Conservation (phyloP, 2,797 vertebrate species). For the Toxotes lorentzi region DNA sequence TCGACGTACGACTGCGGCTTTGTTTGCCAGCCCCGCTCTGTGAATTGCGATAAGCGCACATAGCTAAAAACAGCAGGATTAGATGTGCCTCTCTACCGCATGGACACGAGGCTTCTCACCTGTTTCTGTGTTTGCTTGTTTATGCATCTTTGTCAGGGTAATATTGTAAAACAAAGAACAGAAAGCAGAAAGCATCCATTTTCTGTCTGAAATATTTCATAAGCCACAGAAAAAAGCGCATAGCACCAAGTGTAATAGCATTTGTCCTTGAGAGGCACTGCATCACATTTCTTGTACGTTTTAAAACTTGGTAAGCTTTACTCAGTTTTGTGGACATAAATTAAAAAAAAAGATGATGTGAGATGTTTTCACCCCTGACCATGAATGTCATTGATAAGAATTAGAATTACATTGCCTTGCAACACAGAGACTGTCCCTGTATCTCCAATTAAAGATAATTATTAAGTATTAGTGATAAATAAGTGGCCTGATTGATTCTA, state of each 20-base stretch:
- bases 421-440: background rate
- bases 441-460: constrained; percentile 23
- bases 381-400: constrained; percentile 24
- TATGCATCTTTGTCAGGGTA: constrained; percentile 48
- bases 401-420: background rate
- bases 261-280: constrained; percentile 39
- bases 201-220: constrained; percentile 38
- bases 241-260: constrained; percentile 1
- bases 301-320: constrained; percentile 20
- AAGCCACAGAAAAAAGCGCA: constrained; percentile 38
- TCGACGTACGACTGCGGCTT: constrained; percentile 55
- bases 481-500: constrained; percentile 31
- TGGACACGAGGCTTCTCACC: constrained; percentile 50
- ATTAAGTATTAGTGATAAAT: constrained; percentile 28
- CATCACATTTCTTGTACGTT: constrained; percentile 19
- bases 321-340: constrained; percentile 5
- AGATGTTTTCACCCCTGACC: constrained; percentile 9
- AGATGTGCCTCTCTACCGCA: constrained; percentile 54
- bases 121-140: constrained; percentile 55
- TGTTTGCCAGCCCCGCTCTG: constrained; percentile 68
- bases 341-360: background rate
- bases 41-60: constrained; percentile 66
- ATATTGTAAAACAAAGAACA: constrained; percentile 51
- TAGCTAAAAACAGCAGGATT: constrained; percentile 69
- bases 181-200: constrained; percentile 19